These are phyloP conservation scores for Astropecten irregularis DNA, from an alignment of 53 echinoderm and acorn worm genomes.

Conservation along the genomic window DNA sequence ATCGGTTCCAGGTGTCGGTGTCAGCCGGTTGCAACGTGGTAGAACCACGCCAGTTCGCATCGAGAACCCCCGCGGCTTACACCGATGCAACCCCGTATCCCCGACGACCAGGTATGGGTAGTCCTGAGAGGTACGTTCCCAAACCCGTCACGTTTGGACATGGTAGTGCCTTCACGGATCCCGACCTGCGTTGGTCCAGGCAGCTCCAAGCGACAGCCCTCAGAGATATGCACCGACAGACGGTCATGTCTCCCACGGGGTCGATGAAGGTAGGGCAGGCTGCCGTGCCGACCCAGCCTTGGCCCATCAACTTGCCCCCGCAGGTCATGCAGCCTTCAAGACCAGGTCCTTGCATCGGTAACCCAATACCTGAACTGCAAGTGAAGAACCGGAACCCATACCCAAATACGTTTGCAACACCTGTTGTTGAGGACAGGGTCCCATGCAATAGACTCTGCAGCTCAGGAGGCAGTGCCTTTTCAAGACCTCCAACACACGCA, in stretches of 20 bases:
- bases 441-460: background rate
- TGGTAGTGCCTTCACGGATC: constrained; percentile 12
- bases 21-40: background rate
- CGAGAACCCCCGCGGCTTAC: background rate
- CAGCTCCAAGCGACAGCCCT: background rate
- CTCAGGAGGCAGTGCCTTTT: constrained; percentile 5
- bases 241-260: background rate
- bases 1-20: background rate
- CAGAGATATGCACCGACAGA: background rate
- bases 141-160: background rate
- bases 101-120: background rate
- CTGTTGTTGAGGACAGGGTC: background rate
- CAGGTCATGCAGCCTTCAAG: background rate
- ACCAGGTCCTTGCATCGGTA: background rate
- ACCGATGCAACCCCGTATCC: background rate
- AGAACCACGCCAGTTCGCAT: background rate
- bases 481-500: background rate
- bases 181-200: background rate
- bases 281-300: background rate
- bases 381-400: background rate
- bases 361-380: background rate
- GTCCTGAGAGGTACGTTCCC: background rate
- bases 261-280: too few species aligned
- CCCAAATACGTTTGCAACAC: background rate
- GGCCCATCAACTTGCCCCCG: background rate